These are phyloP conservation scores for Oegoconia quadripuncta DNA, from an alignment of 2,888 invertebrate genomes.

Conservation along the genomic window DNA sequence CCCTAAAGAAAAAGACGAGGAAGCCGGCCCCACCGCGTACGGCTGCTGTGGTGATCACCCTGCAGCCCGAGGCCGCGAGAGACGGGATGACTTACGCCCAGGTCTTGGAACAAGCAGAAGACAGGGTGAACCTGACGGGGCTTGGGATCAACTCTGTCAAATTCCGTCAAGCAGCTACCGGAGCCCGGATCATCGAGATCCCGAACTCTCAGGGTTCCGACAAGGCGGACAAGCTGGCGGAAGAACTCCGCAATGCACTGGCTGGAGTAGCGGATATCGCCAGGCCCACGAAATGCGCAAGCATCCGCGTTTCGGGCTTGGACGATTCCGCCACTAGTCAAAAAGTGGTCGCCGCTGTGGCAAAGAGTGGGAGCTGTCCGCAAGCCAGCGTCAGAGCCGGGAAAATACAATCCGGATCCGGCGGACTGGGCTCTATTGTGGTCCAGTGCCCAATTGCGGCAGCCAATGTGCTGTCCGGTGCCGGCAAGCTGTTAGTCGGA, in stretches of 20 bases:
- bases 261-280: neutral
- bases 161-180: neutral
- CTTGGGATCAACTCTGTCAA: neutral
- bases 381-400: conserved; percentile 1
- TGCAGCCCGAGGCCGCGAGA: neutral
- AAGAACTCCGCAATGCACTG: neutral
- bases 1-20: neutral
- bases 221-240: neutral
- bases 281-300: neutral
- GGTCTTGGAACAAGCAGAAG: neutral
- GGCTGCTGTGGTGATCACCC: neutral
- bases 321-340: conserved; percentile 10
- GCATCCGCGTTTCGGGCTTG: neutral
- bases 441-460: conserved; percentile 5
- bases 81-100: neutral
- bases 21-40: neutral
- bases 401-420: neutral
- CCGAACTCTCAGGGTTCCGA: neutral
- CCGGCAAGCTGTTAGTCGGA: neutral
- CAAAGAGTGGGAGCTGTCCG: neutral
- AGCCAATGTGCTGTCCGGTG: neutral
- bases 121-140: neutral
- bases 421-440: conserved; percentile 1
- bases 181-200: neutral
- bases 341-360: conserved; percentile 2